These are phyloP conservation scores for Ptilodon capucinus DNA, from an alignment of 2,888 invertebrate species.

Conservation along the genomic window DNA sequence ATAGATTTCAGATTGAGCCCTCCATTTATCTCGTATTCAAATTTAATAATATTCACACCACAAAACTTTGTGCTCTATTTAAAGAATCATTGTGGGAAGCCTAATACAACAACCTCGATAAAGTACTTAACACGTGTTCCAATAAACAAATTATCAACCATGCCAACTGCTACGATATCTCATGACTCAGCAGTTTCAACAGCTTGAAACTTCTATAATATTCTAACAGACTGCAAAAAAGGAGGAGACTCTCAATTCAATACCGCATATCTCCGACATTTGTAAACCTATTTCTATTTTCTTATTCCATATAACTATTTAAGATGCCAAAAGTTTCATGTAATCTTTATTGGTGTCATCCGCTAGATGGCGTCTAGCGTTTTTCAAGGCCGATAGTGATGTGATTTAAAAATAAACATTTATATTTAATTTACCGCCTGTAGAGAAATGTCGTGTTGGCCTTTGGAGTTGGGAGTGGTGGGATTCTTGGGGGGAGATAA, in stretches of 20 bases:
- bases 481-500: no score
- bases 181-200: neutral
- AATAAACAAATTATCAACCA: neutral
- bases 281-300: no score
- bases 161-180: neutral
- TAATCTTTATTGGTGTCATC: slow-evolving; percentile 16
- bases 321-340: slow-evolving; percentile 7
- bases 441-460: neutral
- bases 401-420: slow-evolving; percentile 18
- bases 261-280: no score
- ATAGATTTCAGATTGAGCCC: no score
- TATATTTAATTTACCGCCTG: slow-evolving; percentile 16
- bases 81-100: neutral
- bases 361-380: slow-evolving; percentile 25
- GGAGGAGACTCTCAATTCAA: no score
- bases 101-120: neutral
- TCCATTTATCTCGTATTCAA: no score
- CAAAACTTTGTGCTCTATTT: neutral
- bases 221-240: no score
- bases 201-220: neutral
- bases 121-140: neutral
- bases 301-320: no score
- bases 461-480: neutral
- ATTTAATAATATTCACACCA: no score
- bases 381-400: slow-evolving; percentile 32